Percentiles rank a stretch among this genome's conserved stretches.
Conservation (phyloP, 2,888 invertebrate species). For the Drosophila nr. perissopoda region DNA sequence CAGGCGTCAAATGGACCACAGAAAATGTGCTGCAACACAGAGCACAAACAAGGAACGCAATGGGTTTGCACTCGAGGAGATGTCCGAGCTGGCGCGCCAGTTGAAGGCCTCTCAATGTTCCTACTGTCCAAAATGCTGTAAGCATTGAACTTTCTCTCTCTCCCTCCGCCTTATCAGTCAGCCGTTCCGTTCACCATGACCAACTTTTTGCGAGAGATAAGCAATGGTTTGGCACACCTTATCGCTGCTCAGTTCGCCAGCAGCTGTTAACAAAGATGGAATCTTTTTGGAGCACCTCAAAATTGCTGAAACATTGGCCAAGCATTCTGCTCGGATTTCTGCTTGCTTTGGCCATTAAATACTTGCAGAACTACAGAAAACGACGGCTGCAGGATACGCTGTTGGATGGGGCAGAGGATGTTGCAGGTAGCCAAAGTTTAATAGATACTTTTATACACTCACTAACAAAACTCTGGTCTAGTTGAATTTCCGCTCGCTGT, state of each 20-base stretch:
- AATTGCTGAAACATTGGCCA: slow-evolving; percentile 61
- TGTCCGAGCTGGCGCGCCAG: neutral
- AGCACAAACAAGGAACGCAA: neutral
- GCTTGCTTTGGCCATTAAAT: slow-evolving; percentile 38
- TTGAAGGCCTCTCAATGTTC: neutral
- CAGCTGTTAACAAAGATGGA: slow-evolving; percentile 43
- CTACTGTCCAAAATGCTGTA: slow-evolving; percentile 27
- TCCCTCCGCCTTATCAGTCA: slow-evolving; percentile 29
- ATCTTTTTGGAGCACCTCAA: slow-evolving; percentile 58
- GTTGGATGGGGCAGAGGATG: slow-evolving; percentile 64
- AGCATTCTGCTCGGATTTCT: slow-evolving; percentile 47
- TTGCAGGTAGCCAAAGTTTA: slow-evolving; percentile 61
- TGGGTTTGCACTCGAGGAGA: neutral
- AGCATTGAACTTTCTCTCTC: slow-evolving; percentile 1
- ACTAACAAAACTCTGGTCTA: slow-evolving; percentile 10
- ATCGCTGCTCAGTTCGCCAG: slow-evolving; percentile 32
- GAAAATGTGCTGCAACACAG: slow-evolving; percentile 9
- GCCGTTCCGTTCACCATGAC: slow-evolving; percentile 32
- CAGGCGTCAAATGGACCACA: slow-evolving; percentile 57
- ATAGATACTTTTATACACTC: neutral
- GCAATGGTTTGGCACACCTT: slow-evolving; percentile 2
- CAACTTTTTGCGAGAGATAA: slow-evolving; percentile 56
- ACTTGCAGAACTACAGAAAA: neutral
- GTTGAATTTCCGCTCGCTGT: slow-evolving; percentile 55
- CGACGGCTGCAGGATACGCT: slow-evolving; percentile 9